Evolutionary conservation across 2,113 vertebrate genomes (phyloP), one percentile per base, ranked within the genome.

Genomic region (Chaenogobius annularis): DNA sequence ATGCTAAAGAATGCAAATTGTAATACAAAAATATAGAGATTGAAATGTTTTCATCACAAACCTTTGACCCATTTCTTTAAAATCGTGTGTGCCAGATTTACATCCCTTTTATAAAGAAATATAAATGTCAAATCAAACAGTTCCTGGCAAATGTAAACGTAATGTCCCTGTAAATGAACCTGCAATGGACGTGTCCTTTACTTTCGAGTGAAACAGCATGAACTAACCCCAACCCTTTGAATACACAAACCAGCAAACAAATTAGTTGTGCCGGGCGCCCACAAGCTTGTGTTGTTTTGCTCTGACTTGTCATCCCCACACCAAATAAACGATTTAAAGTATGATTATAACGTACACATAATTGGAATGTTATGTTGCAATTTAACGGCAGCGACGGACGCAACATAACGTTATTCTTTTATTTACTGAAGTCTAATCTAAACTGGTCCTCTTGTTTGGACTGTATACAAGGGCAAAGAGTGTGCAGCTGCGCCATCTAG

Each of bases 401-500:
- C 15, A 19, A 50, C 5, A 19, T 54, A 1, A n/a, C n/a, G 9
- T 9, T n/a, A 9, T 54, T 54, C 8, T 1, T 54, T 54, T 10
- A 20, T n/a, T 54, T n/a, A 52, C 17, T 54, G 50, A 54, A 54
- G 12, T 46, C 44, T 46, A 54, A 20, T n/a, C 19, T n/a, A n/a
- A 52, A 7, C 17, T n/a, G 50, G 50, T 8, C 7, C 50, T 17
- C 14, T 7, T 19, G 3, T 54, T 19, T 54, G 1, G 5, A 5
- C 54, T 55, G 50, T 54, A n/a, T 11, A 22, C 54, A 22, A 4
- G 8, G 22, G 10, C 3, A 55, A 22, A 11, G 72, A 31, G 35
- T 20, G 23, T 73, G 56, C 75, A 82, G 55, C 68, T 72, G 80
- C 69, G 77, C 87, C 90, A 87, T 71, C 90, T 90, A 80, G 85